These are phyloP conservation scores for Lacanobia oleracea DNA, from an alignment of 2,888 invertebrate genomes.

Conservation along the genomic window DNA sequence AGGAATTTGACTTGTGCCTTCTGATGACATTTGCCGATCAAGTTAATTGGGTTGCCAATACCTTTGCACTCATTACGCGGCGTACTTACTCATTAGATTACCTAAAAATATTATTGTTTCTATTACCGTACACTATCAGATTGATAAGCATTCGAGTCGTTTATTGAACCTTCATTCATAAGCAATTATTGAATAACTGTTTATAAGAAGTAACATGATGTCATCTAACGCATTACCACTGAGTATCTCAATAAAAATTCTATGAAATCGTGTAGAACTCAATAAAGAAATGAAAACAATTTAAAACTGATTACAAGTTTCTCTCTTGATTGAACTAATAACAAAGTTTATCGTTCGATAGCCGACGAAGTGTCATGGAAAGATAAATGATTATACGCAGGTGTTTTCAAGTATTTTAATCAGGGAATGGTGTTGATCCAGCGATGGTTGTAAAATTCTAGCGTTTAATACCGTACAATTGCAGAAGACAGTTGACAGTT, in stretches of 20 bases:
- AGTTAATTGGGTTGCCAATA: constrained; percentile 45
- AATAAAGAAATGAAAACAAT: constrained; percentile 58
- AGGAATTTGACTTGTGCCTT: constrained; percentile 46
- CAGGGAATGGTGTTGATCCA: constrained; percentile 62
- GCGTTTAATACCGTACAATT: constrained; percentile 2
- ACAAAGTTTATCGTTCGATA: constrained; percentile 75
- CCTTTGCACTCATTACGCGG: constrained; percentile 22
- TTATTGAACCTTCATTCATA: not conserved
- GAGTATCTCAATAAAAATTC: constrained; percentile 8
- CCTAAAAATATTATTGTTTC: not conserved
- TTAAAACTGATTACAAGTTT: constrained; percentile 69
- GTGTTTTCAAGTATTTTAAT: constrained; percentile 77
- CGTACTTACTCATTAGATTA: not conserved
- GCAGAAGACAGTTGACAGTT: constrained; percentile 21
- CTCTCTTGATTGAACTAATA: constrained; percentile 72
- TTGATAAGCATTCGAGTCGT: not conserved
- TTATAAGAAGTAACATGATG: not conserved
- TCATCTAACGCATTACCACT: not conserved
- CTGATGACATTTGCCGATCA: constrained; percentile 56
- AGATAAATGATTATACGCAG: constrained; percentile 77
- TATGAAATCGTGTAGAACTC: constrained; percentile 35
- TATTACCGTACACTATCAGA: not conserved
- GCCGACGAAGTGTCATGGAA: constrained; percentile 72
- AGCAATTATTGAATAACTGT: not conserved
- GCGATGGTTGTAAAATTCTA: constrained; percentile 24